Base-by-base conservation (phyloP, 1,140 invertebrate species). In the Teleopsis dalmanni region DNA sequence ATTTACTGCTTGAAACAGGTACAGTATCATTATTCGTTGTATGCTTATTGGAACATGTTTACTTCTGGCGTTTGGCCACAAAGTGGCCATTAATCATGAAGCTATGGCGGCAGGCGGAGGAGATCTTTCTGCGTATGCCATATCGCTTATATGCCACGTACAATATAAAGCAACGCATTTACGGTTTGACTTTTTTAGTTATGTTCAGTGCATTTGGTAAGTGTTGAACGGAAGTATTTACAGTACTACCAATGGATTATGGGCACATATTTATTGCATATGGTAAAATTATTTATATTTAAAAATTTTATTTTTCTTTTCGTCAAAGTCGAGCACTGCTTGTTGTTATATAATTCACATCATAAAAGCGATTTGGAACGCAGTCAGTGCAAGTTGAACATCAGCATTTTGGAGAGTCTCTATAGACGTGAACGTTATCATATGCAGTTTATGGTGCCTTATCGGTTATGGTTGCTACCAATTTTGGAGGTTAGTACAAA, bases 91-190 rank as follows among this genome's bases (percentile, higher is more conserved):
- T 47, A 8, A 61, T 69, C 2, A 65, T 69, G 53, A 36, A 42
- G 1, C 41, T 37, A 2, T 68, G 62, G 59, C 37, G 60, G 18
- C 35, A 48, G 6, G 59, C 59, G 23, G 65, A 69, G 14, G 49
- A 62, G 38, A 53, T 68, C 7, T 69, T 69, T 6, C 48, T 64
- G 0, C 51, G 46, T 9, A 35, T 60, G 4, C 60, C 60, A 11
- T 69, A 69, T 58, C 55, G 62, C 7, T 59, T 62, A 13, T 67
- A 61, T 34, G 58, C 52, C 3, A 62, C 62, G 16, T 67, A 59
- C 36, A 62, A 46, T 35, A 67, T 67, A 48, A 58, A 58, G 26
- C 49, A 29, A 16, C 53, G 64, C 4, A 67, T 67, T 16, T 50
- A 67, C 18, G 51, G 59, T 42, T 56, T 67, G 19, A 57, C 57